phyloP scores from a whole-genome alignment of 2,113 vertebrate species.

The Catharus fuscescens region DNA sequence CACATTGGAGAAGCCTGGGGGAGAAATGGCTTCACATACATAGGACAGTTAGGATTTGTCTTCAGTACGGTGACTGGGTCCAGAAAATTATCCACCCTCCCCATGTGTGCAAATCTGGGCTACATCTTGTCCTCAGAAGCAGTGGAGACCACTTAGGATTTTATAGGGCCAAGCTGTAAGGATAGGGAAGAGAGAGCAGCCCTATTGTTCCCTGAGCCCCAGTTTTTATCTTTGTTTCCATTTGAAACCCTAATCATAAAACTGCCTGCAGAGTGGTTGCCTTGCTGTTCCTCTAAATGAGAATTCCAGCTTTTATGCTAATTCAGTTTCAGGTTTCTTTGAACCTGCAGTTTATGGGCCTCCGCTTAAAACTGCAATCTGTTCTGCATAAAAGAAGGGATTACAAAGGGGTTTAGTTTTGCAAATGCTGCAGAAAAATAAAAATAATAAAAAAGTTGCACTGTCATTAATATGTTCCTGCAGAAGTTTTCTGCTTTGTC shows the following conservation, averaged over 20 bases:
- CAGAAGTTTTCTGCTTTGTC: conserved; percentile 64
- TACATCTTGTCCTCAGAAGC: neutral
- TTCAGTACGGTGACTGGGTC: neutral
- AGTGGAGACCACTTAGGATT: neutral
- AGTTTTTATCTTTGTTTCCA: conserved; percentile 73
- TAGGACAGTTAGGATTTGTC: neutral
- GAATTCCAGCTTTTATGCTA: conserved; percentile 83
- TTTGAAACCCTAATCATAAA: conserved; percentile 73
- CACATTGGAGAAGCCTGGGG: neutral
- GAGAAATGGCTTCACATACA: neutral
- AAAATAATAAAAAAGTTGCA: conserved; percentile 65
- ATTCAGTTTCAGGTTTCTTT: conserved; percentile 81
- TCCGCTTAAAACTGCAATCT: conserved; percentile 79
- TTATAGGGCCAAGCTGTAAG: conserved; percentile 14
- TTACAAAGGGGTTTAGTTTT: conserved; percentile 75
- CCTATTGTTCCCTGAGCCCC: conserved; percentile 37
- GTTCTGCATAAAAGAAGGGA: conserved; percentile 80
- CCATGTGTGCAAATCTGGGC: neutral
- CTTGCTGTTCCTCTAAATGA: conserved; percentile 77
- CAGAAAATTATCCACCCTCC: neutral
- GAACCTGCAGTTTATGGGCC: conserved; percentile 79
- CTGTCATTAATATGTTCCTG: conserved; percentile 57
- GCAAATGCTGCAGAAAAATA: conserved; percentile 72
- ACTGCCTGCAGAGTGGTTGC: conserved; percentile 74
- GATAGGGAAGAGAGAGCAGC: neutral